Conservation (phyloP, 2,888 invertebrate genomes). For the Hirtodrosophila histrioides region DNA sequence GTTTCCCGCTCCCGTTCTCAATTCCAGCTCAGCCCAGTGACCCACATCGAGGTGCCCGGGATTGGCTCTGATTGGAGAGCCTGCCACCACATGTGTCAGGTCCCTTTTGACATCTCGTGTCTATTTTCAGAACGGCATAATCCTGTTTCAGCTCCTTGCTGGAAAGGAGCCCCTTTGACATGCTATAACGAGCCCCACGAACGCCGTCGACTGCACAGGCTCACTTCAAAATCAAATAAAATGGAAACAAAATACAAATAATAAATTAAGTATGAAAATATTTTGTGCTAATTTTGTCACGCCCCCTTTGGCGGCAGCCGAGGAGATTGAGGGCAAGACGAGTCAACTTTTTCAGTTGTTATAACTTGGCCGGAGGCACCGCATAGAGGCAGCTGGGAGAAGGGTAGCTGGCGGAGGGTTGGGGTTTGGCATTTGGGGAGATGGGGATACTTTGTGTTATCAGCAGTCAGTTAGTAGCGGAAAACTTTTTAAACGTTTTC, state of each 20-base stretch:
- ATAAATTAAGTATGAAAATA: conserved; percentile 46
- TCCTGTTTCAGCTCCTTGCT: conserved; percentile 18
- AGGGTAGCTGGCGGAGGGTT: neutral
- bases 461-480: conserved; percentile 78
- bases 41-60: conserved; percentile 7
- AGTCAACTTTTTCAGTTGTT: conserved; percentile 63
- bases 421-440: neutral
- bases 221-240: conserved; percentile 23
- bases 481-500: conserved; percentile 78
- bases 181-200: neutral
- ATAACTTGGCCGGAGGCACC: conserved; percentile 37
- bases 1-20: neutral
- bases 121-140: conserved; percentile 23
- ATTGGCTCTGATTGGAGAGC: conserved; percentile 39
- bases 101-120: conserved; percentile 26
- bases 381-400: neutral
- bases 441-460: conserved; percentile 68
- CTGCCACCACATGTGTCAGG: conserved; percentile 34
- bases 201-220: conserved; percentile 13
- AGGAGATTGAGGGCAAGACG: conserved; percentile 31
- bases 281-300: conserved; percentile 72
- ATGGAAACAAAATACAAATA: conserved; percentile 16
- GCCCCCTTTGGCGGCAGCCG: neutral
- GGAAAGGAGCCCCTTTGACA: conserved; percentile 2
- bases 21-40: neutral